Evolutionary conservation across 2,888 invertebrate species (phyloP).

Genomic region (Ligdia adustata): DNA sequence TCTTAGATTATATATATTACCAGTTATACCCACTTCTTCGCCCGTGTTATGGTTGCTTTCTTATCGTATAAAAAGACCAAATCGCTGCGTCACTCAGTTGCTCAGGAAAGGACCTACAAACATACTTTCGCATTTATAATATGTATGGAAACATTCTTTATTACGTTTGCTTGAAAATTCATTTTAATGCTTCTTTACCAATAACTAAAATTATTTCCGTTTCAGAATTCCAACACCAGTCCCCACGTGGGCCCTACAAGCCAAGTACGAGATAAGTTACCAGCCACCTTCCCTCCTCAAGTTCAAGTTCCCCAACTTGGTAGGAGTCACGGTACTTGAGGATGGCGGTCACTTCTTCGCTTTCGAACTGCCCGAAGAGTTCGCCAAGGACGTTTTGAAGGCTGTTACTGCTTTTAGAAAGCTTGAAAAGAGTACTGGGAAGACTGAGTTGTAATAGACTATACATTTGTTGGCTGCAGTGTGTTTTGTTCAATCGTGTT

Average conservation of each 20-base stretch:
- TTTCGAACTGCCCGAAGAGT: conserved; percentile 88
- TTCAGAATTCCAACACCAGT: conserved; percentile 86
- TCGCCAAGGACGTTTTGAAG: conserved; percentile 87
- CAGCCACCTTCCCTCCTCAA: conserved; percentile 83
- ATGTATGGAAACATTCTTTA: too few species aligned
- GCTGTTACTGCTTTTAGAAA: conserved; percentile 58
- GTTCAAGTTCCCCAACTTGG: conserved; percentile 85
- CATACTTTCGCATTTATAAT: too few species aligned
- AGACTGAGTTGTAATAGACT: conserved; percentile 71
- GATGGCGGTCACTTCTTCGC: conserved; percentile 95
- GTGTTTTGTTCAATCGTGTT: not conserved
- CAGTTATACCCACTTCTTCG: too few species aligned
- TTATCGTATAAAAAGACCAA: too few species aligned
- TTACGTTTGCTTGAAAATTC: too few species aligned
- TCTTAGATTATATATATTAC: too few species aligned
- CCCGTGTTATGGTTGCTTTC: too few species aligned
- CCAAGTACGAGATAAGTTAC: conserved; percentile 87
- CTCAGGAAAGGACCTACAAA: too few species aligned
- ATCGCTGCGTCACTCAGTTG: too few species aligned
- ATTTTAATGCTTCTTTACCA: conserved; percentile 2
- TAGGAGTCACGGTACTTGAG: conserved; percentile 84
- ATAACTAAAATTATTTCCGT: too few species aligned
- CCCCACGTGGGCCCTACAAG: conserved; percentile 87
- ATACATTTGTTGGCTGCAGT: not conserved
- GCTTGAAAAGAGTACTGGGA: conserved; percentile 30